Conservation (phyloP, 2,113 vertebrate genomes). For the Colaptes auratus region DNA sequence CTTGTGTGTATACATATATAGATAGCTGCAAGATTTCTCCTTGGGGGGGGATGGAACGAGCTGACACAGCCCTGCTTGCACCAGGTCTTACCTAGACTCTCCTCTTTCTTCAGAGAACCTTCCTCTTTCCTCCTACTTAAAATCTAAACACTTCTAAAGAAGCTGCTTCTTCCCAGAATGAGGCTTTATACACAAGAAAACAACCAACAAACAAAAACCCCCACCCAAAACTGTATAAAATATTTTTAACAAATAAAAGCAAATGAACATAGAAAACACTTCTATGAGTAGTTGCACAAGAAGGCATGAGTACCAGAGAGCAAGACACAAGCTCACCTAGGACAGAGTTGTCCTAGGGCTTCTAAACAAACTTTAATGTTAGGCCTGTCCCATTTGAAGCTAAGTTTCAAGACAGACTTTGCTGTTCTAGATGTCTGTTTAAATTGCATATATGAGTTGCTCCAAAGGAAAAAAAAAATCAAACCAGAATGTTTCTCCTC, state of each 20-base stretch:
- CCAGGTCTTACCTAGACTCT: not conserved
- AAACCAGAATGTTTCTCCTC: not conserved
- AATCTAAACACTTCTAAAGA: not conserved
- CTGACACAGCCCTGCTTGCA: not conserved
- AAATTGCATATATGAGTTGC: not conserved
- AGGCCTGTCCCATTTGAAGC: not conserved
- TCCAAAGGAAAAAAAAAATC: not conserved
- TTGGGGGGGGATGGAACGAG: not conserved
- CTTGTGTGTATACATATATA: not conserved
- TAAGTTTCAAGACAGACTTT: not conserved
- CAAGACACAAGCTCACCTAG: not conserved
- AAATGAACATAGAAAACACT: not conserved
- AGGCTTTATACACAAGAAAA: not conserved
- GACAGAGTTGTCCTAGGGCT: not conserved
- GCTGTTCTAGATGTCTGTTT: not conserved
- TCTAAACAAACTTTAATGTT: not conserved
- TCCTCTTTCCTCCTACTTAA: not conserved
- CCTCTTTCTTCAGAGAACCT: not conserved
- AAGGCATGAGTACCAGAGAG: not conserved
- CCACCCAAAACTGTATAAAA: not conserved
- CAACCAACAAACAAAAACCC: too few species aligned
- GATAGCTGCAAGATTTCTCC: not conserved
- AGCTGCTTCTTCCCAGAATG: not conserved
- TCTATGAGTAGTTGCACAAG: not conserved
- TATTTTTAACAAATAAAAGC: not conserved